Evolutionary conservation across 2,113 vertebrate genomes (phyloP).

Genomic region (Pholis gunnellus): DNA sequence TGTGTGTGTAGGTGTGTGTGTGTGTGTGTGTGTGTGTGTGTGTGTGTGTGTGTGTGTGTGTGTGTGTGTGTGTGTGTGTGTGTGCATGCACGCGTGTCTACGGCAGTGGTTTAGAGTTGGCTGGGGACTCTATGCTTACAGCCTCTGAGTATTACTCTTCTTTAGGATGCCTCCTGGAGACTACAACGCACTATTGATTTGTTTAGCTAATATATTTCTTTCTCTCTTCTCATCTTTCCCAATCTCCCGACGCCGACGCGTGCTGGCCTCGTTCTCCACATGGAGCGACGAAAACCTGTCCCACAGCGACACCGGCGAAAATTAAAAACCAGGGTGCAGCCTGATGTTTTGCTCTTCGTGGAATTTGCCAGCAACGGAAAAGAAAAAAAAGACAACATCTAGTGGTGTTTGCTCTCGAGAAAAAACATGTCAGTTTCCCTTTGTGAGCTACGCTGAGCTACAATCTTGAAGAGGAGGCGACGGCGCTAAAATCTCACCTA

Average conservation of each 20-base stretch:
- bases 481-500: constrained; percentile 35
- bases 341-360: background rate
- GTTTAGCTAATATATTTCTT: constrained; percentile 75
- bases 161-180: constrained; percentile 62
- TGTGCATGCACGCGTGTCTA: constrained; percentile 14
- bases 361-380: constrained; percentile 5
- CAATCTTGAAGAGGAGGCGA: constrained; percentile 23
- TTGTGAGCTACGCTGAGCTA: constrained; percentile 22
- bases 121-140: constrained; percentile 51
- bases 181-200: constrained; percentile 81
- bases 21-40: constrained; percentile 21
- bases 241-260: constrained; percentile 20
- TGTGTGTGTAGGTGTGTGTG: constrained; percentile 42
- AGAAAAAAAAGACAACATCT: background rate
- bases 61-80: constrained; percentile 18
- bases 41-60: constrained; percentile 34
- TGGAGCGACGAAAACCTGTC: constrained; percentile 23
- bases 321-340: constrained; percentile 23
- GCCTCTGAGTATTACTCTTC: constrained; percentile 61
- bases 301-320: constrained; percentile 9
- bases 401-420: constrained; percentile 7
- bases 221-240: constrained; percentile 46
- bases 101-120: constrained; percentile 29
- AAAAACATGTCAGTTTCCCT: constrained; percentile 35
- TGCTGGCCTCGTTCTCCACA: constrained; percentile 27